Evolutionary conservation across 2,797 vertebrate species (phyloP).

Genomic region (Acestrorhynchus altus): DNA sequence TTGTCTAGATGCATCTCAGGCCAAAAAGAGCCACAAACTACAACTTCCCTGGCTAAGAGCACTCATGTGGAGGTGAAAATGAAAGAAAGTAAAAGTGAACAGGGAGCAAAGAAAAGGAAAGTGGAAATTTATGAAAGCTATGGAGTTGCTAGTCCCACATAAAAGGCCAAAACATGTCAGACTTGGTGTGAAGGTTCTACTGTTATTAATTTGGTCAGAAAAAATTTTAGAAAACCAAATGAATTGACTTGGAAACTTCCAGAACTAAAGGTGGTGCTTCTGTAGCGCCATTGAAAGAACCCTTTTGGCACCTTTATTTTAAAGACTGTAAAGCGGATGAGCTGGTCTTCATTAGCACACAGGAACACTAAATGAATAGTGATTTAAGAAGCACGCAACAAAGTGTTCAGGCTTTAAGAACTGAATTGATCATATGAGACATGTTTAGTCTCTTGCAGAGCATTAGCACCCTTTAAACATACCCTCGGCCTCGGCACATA

Average conservation of each 20-base stretch:
- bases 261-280: not conserved
- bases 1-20: no score
- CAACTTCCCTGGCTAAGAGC: no score
- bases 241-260: not conserved
- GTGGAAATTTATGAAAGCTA: no score
- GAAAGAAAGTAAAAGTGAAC: no score
- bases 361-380: conserved; percentile 30
- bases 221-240: no score
- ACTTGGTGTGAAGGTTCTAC: no score
- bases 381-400: conserved; percentile 19
- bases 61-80: no score
- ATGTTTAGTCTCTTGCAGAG: conserved; percentile 35
- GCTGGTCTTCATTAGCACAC: conserved; percentile 17
- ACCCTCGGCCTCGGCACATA: conserved; percentile 29
- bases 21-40: no score
- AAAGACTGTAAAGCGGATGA: conserved; percentile 1
- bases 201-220: no score
- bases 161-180: no score
- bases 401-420: conserved; percentile 21
- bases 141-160: no score
- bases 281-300: not conserved
- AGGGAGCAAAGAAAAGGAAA: no score
- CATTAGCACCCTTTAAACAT: conserved; percentile 44
- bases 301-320: not conserved
- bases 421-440: conserved; percentile 26